phyloP scores from a whole-genome alignment of 2,113 vertebrate species.

The Halichoeres trimaculatus region DNA sequence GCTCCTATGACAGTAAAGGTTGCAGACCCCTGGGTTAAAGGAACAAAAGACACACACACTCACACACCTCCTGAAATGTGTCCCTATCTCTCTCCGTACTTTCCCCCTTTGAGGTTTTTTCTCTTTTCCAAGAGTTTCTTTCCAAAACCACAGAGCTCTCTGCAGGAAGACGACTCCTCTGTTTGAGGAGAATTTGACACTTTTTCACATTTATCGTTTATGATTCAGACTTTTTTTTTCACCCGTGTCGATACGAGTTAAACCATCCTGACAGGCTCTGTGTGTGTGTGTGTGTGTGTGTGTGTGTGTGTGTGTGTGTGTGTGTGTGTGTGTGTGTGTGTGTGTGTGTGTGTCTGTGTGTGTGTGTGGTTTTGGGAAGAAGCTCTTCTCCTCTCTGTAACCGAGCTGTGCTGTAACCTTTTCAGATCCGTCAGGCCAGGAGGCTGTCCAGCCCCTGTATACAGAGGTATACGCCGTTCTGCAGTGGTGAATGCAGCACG shows the following conservation, averaged over 20 bases:
- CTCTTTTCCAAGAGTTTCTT: constrained; percentile 27
- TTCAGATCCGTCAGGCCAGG: constrained; percentile 97
- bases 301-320: too few species aligned
- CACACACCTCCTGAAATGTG: neutral
- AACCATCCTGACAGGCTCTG: too few species aligned
- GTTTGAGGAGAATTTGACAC: too few species aligned
- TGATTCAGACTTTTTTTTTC: too few species aligned
- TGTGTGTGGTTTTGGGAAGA: neutral
- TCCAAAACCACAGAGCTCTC: neutral
- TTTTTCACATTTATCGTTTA: too few species aligned
- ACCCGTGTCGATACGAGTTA: too few species aligned
- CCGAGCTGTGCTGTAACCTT: constrained; percentile 87
- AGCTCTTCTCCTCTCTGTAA: constrained; percentile 70
- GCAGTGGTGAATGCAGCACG: constrained; percentile 92
- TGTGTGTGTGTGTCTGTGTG: too few species aligned
- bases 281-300: too few species aligned
- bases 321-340: too few species aligned
- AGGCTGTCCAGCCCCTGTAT: constrained; percentile 97
- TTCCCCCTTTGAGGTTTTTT: constrained; percentile 4
- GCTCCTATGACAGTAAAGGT: too few species aligned
- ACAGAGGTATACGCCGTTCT: constrained; percentile 94
- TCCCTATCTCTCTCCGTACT: neutral
- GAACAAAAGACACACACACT: constrained; percentile 7
- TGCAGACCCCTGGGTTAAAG: too few species aligned
- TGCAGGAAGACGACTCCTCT: neutral